phyloP scores from a whole-genome alignment of 1,140 invertebrate genomes.

The Portunus trituberculatus region DNA sequence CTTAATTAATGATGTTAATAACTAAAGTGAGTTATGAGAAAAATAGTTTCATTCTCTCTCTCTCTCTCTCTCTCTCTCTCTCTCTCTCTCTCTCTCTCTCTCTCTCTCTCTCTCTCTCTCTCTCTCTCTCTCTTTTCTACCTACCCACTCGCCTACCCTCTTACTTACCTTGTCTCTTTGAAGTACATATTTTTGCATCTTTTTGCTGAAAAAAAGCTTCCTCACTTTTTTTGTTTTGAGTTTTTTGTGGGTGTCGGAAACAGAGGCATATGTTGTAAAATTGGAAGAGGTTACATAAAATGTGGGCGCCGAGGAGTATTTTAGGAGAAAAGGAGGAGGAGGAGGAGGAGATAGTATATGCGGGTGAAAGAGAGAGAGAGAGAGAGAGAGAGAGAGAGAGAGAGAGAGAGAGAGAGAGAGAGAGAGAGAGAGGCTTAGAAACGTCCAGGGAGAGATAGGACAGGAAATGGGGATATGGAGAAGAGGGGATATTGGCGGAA shows the following conservation, averaged over 20 bases:
- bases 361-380: not conserved
- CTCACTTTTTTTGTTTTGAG: not conserved
- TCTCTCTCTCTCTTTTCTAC: not conserved
- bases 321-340: not conserved
- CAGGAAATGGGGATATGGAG: not conserved
- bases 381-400: too few species aligned
- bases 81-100: too few species aligned
- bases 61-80: too few species aligned
- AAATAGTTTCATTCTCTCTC: too few species aligned
- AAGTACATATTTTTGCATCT: not conserved
- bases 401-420: not conserved
- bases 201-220: not conserved
- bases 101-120: too few species aligned
- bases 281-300: not conserved
- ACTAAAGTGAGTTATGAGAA: too few species aligned
- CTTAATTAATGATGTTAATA: too few species aligned
- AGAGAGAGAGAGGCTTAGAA: constrained; percentile 10
- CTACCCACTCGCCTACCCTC: too few species aligned
- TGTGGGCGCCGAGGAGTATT: not conserved
- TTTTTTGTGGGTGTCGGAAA: not conserved
- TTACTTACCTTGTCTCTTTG: not conserved
- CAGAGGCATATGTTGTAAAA: not conserved
- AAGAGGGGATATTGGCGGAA: not conserved
- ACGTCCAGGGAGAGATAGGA: not conserved
- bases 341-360: not conserved